Conservation (phyloP, 2,113 vertebrate species). For the Macrotis lagotis region DNA sequence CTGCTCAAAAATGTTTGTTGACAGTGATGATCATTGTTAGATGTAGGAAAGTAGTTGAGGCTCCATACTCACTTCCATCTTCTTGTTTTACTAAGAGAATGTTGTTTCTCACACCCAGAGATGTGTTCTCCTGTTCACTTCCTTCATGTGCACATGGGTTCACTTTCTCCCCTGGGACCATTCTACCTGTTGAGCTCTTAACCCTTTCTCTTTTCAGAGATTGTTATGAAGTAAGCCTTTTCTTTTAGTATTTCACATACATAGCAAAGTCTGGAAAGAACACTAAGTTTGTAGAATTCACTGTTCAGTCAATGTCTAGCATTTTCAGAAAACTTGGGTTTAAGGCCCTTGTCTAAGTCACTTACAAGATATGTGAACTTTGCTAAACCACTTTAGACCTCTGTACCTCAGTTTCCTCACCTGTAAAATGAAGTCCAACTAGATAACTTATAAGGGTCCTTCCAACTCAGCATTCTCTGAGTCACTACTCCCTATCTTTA, state of each 20-base stretch:
- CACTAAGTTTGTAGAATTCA: background rate
- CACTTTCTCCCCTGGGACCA: background rate
- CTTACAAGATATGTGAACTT: background rate
- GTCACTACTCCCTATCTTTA: background rate
- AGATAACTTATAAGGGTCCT: background rate
- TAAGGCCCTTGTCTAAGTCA: background rate
- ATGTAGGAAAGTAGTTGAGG: constrained; percentile 53
- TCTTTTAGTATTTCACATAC: background rate
- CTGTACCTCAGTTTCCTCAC: background rate
- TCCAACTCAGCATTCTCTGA: background rate
- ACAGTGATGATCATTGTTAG: constrained; percentile 50
- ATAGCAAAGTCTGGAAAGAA: background rate
- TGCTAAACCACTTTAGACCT: background rate
- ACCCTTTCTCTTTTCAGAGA: background rate
- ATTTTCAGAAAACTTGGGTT: background rate
- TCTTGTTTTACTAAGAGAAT: constrained; percentile 68
- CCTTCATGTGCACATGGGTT: constrained; percentile 29
- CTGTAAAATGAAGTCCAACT: background rate
- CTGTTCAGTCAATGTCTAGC: background rate
- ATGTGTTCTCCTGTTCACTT: background rate
- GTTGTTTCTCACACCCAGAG: background rate
- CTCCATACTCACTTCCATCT: constrained; percentile 61
- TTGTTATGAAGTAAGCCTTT: background rate
- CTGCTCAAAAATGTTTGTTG: constrained; percentile 36
- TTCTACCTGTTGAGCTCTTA: background rate